A percentile compares a stretch with the other conserved stretches of the same genome.
phyloP scores from a whole-genome alignment of 2,797 vertebrate species.

The Prionace glauca region DNA sequence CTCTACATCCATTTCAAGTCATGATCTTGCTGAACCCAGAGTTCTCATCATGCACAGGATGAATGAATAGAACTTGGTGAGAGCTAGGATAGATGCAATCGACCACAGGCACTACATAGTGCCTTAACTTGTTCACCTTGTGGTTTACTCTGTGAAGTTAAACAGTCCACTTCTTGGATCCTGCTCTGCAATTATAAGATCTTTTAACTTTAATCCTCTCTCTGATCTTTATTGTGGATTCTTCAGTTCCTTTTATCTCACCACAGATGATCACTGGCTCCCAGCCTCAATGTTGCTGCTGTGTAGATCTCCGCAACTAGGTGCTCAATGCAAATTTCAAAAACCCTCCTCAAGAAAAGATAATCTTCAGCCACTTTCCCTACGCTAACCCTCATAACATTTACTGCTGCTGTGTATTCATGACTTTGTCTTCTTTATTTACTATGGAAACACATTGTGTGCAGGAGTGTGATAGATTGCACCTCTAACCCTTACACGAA shows the following conservation, averaged over 20 bases:
- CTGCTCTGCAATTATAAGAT: neutral
- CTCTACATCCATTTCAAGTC: neutral
- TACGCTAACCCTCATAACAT: neutral
- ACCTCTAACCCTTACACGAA: neutral
- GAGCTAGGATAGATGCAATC: neutral
- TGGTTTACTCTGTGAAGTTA: neutral
- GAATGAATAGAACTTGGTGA: neutral
- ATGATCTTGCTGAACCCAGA: neutral
- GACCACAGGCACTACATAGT: neutral
- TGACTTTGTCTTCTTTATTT: neutral
- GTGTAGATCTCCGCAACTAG: neutral
- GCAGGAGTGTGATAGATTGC: neutral
- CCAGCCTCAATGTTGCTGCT: neutral
- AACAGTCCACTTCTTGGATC: neutral
- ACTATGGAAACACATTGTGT: neutral
- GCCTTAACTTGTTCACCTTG: neutral
- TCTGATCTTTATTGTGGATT: neutral
- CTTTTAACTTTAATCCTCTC: neutral
- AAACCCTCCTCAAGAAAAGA: neutral
- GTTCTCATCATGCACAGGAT: neutral
- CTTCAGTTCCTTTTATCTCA: neutral
- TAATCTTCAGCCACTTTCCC: neutral
- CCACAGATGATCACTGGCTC: neutral
- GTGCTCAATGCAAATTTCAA: neutral
- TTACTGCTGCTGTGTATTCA: neutral